These are phyloP conservation scores for Parazoanthus swiftii DNA, from an alignment of 92 coral and sea anemone species.

Conservation along the genomic window DNA sequence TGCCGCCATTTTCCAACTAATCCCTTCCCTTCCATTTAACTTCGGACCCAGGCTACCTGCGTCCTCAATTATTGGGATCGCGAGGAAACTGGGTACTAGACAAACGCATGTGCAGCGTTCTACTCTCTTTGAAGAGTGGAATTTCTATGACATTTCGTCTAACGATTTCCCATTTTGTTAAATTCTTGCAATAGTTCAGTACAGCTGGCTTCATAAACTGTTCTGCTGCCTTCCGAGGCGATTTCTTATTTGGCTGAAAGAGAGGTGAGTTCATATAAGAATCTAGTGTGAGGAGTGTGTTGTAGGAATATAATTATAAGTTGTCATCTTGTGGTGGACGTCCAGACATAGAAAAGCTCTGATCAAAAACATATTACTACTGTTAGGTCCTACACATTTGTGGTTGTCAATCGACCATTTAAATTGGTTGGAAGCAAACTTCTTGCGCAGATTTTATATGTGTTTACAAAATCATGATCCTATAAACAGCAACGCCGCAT, in stretches of 20 bases:
- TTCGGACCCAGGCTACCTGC: background rate
- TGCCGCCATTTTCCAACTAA: slow-evolving; percentile 28
- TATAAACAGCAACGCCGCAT: too few relatives aligned
- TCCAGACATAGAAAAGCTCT: too few relatives aligned
- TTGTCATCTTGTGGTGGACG: background rate
- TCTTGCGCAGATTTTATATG: background rate
- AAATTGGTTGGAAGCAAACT: too few relatives aligned
- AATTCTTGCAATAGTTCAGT: background rate
- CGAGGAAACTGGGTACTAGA: slow-evolving; percentile 32
- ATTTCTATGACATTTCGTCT: background rate
- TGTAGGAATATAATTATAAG: background rate
- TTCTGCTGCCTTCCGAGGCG: slow-evolving; percentile 4
- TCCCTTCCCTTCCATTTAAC: background rate
- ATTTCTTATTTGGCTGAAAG: background rate
- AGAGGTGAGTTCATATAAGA: slow-evolving; percentile 17
- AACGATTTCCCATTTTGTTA: background rate
- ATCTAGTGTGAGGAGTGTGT: background rate
- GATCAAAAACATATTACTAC: background rate
- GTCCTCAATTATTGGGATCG: background rate
- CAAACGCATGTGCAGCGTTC: slow-evolving; percentile 47
- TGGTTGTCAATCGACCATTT: background rate
- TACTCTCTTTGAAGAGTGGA: background rate
- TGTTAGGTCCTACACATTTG: too few relatives aligned
- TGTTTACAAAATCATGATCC: too few relatives aligned
- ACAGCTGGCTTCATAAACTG: background rate